These are phyloP conservation scores for Oryzias curvinotus DNA, from an alignment of 2,113 vertebrate genomes.

Conservation along the genomic window DNA sequence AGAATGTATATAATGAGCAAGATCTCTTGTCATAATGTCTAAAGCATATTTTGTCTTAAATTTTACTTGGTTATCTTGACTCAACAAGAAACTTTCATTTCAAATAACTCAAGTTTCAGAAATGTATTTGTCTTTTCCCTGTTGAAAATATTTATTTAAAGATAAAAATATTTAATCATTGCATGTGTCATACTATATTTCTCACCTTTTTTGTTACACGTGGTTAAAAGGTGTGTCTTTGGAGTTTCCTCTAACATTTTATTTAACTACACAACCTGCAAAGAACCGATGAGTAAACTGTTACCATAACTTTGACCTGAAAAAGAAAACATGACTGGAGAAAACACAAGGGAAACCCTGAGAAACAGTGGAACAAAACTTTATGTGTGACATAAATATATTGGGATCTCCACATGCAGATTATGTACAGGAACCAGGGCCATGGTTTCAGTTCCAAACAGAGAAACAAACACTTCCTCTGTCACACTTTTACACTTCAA, in stretches of 20 bases:
- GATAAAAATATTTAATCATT: constrained; percentile 20
- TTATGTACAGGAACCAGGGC: constrained; percentile 23
- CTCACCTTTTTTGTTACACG: neutral
- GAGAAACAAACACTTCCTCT: constrained; percentile 52
- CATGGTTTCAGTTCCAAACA: constrained; percentile 16
- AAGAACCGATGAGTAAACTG: neutral
- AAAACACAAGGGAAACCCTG: constrained; percentile 25
- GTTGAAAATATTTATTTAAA: constrained; percentile 4
- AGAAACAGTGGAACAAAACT: constrained; percentile 5
- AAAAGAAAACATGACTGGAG: constrained; percentile 15
- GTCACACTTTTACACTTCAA: constrained; percentile 6
- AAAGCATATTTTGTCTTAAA: no score
- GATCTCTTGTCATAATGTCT: no score
- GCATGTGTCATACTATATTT: neutral
- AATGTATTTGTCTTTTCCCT: neutral
- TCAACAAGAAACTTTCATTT: neutral
- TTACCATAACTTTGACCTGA: neutral
- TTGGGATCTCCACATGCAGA: constrained; percentile 49
- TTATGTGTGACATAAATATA: neutral
- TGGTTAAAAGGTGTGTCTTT: neutral
- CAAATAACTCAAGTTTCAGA: neutral
- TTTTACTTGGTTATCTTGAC: neutral
- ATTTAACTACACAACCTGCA: neutral
- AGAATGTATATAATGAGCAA: neutral
- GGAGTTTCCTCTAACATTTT: constrained; percentile 3